phyloP scores from a whole-genome alignment of 2,888 invertebrate genomes.

The Drosophila picticornis region DNA sequence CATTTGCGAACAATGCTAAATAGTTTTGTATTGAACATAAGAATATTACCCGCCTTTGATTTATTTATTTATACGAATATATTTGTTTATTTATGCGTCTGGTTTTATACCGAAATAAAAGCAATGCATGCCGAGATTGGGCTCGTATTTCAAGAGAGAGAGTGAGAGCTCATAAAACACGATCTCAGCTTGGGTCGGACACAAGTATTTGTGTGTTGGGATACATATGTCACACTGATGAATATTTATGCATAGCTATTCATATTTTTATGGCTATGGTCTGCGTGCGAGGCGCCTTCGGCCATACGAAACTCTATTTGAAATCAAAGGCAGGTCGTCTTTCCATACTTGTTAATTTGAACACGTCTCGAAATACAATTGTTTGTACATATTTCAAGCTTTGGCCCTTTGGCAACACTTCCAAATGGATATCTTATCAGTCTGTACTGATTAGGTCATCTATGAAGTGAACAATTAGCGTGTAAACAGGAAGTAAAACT shows the following conservation, averaged over 20 bases:
- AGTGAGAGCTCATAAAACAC: conserved; percentile 13
- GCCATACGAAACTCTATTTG: conserved; percentile 26
- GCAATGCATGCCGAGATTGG: conserved; percentile 14
- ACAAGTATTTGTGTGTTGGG: neutral
- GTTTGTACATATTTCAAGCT: conserved; percentile 6
- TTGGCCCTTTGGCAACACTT: conserved; percentile 14
- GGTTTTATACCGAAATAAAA: conserved; percentile 2
- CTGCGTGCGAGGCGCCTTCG: conserved; percentile 48
- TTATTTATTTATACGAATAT: neutral
- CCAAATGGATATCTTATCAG: conserved; percentile 13
- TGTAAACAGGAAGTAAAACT: conserved; percentile 26
- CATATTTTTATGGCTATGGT: conserved; percentile 48
- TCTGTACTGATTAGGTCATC: conserved; percentile 7
- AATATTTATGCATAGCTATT: conserved; percentile 59
- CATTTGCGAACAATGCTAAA: conserved; percentile 33
- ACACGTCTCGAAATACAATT: conserved; percentile 3
- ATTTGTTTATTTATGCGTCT: conserved; percentile 6
- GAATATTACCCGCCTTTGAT: conserved; percentile 19
- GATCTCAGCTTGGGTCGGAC: conserved; percentile 25
- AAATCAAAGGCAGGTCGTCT: conserved; percentile 10
- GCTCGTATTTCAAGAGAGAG: conserved; percentile 10
- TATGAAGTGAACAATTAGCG: neutral
- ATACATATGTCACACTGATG: conserved; percentile 26
- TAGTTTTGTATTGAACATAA: neutral
- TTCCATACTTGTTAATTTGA: conserved; percentile 7